Evolutionary conservation across 1,140 invertebrate genomes (phyloP).

Genomic region (Manduca sexta): DNA sequence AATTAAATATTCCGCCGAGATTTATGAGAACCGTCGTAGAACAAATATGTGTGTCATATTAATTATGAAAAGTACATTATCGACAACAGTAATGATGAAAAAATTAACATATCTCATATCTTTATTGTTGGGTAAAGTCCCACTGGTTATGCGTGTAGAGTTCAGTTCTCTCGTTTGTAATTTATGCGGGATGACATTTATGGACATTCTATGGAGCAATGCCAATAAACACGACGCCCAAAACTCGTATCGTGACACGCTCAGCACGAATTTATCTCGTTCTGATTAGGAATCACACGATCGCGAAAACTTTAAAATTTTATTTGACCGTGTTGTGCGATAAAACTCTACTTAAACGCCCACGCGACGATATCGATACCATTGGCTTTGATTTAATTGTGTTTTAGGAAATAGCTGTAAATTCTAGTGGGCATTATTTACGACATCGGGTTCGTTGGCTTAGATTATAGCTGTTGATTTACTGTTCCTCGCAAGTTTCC

Average conservation of each 20-base stretch:
- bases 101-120: constrained; percentile 50
- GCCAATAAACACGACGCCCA: constrained; percentile 44
- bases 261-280: constrained; percentile 26
- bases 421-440: too few species aligned
- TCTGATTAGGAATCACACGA: constrained; percentile 18
- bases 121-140: constrained; percentile 32
- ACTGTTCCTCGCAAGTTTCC: too few species aligned
- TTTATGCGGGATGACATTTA: constrained; percentile 62
- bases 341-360: background rate
- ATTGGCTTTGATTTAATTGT: too few species aligned
- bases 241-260: constrained; percentile 35
- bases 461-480: too few species aligned
- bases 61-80: constrained; percentile 24
- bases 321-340: constrained; percentile 12
- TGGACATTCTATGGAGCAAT: constrained; percentile 45
- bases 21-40: too few species aligned
- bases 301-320: constrained; percentile 23
- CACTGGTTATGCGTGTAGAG: background rate
- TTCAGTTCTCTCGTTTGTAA: constrained; percentile 17
- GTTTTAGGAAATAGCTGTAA: too few species aligned
- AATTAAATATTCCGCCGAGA: too few species aligned
- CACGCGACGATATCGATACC: background rate
- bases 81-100: constrained; percentile 22
- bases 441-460: too few species aligned
- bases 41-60: too few species aligned